Conservation (phyloP, 2,797 vertebrate genomes). For the Anas bahamensis region DNA sequence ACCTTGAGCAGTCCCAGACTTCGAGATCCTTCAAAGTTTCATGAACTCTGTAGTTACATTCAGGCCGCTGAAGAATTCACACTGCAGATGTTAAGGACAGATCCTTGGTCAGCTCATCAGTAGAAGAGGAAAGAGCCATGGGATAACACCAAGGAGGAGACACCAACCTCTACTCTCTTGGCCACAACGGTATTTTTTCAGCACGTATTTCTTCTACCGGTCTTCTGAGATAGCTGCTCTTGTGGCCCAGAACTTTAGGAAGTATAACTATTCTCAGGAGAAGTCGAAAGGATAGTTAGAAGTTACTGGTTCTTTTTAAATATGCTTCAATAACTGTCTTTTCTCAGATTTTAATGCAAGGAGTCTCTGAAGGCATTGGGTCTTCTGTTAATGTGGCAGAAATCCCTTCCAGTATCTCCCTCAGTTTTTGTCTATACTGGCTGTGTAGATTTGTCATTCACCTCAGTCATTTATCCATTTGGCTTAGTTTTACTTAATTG, state of each 20-base stretch:
- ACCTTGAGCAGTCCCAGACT: background rate
- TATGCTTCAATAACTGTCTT: background rate
- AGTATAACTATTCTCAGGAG: accelerated
- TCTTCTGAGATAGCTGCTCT: background rate
- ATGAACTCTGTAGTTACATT: background rate
- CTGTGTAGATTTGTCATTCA: background rate
- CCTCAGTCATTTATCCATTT: background rate
- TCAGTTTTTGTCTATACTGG: background rate
- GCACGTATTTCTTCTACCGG: background rate
- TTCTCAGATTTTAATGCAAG: background rate
- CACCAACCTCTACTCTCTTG: accelerated
- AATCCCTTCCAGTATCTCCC: background rate
- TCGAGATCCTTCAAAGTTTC: background rate
- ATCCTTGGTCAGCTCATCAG: background rate
- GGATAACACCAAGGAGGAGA: background rate
- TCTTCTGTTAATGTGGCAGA: background rate
- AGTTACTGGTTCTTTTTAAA: background rate
- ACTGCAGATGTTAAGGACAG: background rate
- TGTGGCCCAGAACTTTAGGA: background rate
- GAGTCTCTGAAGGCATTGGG: background rate
- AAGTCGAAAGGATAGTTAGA: background rate
- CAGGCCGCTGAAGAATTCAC: background rate
- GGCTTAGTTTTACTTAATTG: background rate
- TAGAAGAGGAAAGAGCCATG: background rate
- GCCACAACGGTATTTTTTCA: background rate